Evolutionary conservation across 2,797 vertebrate species (phyloP), one percentile per base, ranked within the genome.

Genomic region (Coendou prehensilis): DNA sequence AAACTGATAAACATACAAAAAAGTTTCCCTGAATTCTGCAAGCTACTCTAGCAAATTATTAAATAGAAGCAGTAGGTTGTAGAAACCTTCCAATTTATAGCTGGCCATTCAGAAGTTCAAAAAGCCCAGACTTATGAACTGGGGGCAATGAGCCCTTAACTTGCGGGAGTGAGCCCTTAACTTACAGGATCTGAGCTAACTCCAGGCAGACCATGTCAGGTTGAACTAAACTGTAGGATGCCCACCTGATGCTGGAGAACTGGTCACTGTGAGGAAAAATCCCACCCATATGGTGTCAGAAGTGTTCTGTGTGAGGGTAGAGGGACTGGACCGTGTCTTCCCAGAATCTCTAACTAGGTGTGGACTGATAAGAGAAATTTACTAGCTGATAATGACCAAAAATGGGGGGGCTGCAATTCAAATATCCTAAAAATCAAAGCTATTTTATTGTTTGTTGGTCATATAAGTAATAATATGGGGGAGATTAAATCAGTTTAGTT

Each of bases 311-410:
- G 22, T 59, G 64, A 50, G 13, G 26, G 3, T 50, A n/a, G 33
- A 52, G 33, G 71, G 56, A 50, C 10, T 56, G 52, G 45, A 50
- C 2, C 9, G 15, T 82, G 37, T 45, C 15, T 67, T 61, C 45
- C n/a, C 69, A 50, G 69, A 57, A 82, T 52, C 28, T 45, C 59
- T 80, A 88, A 81, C 15, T 63, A 92, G 23, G 50, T 88, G 85
- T n/a, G 26, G 57, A 54, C 28, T 28, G 23, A 54, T 91, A 84
- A 85, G 64, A 93, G 69, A 81, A 90, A 85, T 57, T 87, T 85
- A 92, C 9, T 87, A 79, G 13, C 30, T 63, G 47, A 61, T 45
- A 93, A 81, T 56, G 64, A 91, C 63, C 15, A 57, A 52, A 89
- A 89, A 54, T 15, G 9, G 33, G 50, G 20, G 50, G 20, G 78